These are phyloP conservation scores for Actenoides lindsayi DNA, from an alignment of 2,113 vertebrate species.

Conservation along the genomic window DNA sequence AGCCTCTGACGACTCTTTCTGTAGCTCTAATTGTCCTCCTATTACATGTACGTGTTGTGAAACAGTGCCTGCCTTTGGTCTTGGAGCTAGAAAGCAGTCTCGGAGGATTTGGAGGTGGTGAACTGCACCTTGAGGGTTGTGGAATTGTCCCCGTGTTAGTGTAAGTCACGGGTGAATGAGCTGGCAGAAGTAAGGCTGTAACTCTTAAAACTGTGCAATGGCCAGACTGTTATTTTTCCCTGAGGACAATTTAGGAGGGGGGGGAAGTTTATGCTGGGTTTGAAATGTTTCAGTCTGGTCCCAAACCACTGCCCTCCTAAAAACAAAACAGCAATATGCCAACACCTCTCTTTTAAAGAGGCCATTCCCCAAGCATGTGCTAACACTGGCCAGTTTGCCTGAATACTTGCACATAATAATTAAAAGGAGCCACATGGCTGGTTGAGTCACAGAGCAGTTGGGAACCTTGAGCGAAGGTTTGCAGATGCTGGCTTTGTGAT, in stretches of 20 bases:
- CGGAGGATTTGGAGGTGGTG: not conserved
- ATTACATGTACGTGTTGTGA: not conserved
- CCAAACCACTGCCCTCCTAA: not conserved
- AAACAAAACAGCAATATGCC: not conserved
- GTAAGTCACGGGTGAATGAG: not conserved
- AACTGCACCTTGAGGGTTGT: not conserved
- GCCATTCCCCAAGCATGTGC: not conserved
- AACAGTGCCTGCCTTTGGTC: not conserved
- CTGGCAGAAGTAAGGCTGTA: not conserved
- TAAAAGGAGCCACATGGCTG: not conserved
- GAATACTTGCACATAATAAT: conserved; percentile 8
- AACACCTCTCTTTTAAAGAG: not conserved
- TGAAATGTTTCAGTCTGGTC: not conserved
- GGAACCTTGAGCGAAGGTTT: conserved; percentile 3
- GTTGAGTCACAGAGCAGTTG: conserved; percentile 10
- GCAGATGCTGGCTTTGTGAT: conserved; percentile 15
- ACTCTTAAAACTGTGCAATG: not conserved
- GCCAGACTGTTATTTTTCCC: not conserved
- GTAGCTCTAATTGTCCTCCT: not conserved
- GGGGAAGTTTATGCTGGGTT: not conserved
- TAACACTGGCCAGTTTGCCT: not conserved
- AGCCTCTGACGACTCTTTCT: not conserved
- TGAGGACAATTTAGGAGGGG: not conserved
- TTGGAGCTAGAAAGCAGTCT: not conserved
- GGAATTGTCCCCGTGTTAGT: not conserved